These are phyloP conservation scores for Tragelaphus scriptus DNA, from an alignment of 2,113 vertebrate genomes.

Conservation along the genomic window DNA sequence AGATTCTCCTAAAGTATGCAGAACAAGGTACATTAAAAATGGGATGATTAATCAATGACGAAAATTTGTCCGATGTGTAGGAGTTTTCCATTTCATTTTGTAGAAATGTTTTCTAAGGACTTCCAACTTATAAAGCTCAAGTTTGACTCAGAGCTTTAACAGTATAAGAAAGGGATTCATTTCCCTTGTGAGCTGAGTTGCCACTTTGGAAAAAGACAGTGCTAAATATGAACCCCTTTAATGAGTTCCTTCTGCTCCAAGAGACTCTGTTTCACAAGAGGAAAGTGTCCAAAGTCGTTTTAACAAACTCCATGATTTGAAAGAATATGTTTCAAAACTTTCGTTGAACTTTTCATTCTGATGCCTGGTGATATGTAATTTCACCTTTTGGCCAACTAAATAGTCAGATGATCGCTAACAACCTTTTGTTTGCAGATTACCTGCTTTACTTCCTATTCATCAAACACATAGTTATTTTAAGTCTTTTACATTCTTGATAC, in stretches of 20 bases:
- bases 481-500: background rate
- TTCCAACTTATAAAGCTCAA: background rate
- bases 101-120: conserved; percentile 23
- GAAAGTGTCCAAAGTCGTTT: background rate
- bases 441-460: background rate
- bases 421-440: background rate
- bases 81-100: conserved; percentile 31
- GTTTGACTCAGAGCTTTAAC: background rate
- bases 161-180: conserved; percentile 15
- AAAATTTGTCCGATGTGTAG: background rate
- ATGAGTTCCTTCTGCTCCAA: background rate
- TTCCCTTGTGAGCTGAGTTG: background rate
- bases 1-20: background rate
- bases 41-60: background rate
- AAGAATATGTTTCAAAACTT: background rate
- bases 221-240: background rate
- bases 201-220: background rate
- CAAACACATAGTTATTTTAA: background rate
- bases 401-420: background rate
- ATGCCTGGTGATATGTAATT: background rate
- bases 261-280: background rate
- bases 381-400: background rate
- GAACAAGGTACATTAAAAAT: conserved; percentile 24
- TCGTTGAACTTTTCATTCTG: background rate
- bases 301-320: background rate